phyloP scores from a whole-genome alignment of 2,797 vertebrate species.

The Basileuterus tristriatus region DNA sequence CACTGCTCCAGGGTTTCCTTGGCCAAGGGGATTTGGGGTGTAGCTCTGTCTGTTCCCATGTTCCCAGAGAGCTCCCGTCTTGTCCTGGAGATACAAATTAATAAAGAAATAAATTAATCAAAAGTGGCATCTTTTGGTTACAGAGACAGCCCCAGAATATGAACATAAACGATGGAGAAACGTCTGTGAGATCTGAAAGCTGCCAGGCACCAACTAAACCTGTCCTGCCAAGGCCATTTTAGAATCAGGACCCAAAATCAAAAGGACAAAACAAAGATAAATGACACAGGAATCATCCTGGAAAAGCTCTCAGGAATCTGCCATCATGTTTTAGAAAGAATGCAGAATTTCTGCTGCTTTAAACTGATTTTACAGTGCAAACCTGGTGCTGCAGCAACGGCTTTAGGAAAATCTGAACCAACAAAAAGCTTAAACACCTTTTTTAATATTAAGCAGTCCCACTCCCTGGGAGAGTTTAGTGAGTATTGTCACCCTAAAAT shows the following conservation, averaged over 20 bases:
- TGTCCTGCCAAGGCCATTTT: not conserved
- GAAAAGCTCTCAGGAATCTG: not conserved
- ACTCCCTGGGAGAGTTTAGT: not conserved
- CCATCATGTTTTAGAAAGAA: not conserved
- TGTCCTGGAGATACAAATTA: fast-evolving
- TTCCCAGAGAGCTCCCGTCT: fast-evolving
- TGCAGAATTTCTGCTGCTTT: not conserved
- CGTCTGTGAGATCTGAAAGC: not conserved
- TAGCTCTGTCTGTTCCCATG: fast-evolving
- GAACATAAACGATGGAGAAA: not conserved
- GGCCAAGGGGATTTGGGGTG: not conserved
- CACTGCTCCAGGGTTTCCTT: not conserved
- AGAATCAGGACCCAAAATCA: not conserved
- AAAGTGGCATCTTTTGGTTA: not conserved
- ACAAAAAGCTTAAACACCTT: not conserved
- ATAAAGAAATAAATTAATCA: not conserved
- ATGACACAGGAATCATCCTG: not conserved
- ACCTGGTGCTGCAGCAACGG: not conserved
- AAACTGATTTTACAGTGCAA: not conserved
- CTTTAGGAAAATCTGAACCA: not conserved
- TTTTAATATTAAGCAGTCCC: not conserved
- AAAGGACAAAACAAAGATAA: not conserved
- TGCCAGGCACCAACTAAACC: not conserved
- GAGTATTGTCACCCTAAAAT: not conserved
- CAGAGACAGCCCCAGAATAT: not conserved